Evolutionary conservation across 2,888 invertebrate species (phyloP), one percentile per base, ranked within the genome.

Genomic region (Sarcophaga carnaria): DNA sequence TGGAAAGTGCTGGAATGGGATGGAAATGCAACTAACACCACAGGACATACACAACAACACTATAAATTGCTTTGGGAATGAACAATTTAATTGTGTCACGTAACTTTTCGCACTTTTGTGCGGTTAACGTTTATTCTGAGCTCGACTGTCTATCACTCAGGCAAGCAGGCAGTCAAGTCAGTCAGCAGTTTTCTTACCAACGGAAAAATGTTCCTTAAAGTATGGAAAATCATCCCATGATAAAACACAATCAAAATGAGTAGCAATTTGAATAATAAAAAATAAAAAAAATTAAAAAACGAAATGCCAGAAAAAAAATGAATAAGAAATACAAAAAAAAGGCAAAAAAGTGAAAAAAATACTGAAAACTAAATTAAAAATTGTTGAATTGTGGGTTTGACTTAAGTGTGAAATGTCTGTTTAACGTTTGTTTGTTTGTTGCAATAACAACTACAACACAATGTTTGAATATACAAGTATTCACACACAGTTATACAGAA

Each of bases 21-120:
- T 47, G 45, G 45, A n/a, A 45, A 64, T 71, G 71, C 76, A 85
- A 66, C 66, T 62, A 72, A 66, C 71, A 62, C 49, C 71, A 37
- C 37, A 80, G 83, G 79, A 69, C 54, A 80, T n/a, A 45, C 22
- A 22, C 22, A 54, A 22, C 22, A 54, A 80, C 54, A 17, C 81
- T 69, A 71, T 84, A 87, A 87, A 87, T 83, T 85, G 83, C 83
- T 83, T 83, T 85, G 85, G 87, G 85, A 85, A 83, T 80, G 77
- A 77, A 83, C 64, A 62, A 79, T 88, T 88, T 87, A 88, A 88
- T 88, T 88, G 87, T 85, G 88, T 88, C 88, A 88, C 88, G 88
- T 88, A 88, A 87, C 83, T 85, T 87, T 87, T 87, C 76, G 79
- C 87, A 80, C 85, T 81, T 85, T 88, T 84, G 84, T 87, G 87